Conservation (phyloP, 2,797 vertebrate genomes). For the Acipenser transmontanus region DNA sequence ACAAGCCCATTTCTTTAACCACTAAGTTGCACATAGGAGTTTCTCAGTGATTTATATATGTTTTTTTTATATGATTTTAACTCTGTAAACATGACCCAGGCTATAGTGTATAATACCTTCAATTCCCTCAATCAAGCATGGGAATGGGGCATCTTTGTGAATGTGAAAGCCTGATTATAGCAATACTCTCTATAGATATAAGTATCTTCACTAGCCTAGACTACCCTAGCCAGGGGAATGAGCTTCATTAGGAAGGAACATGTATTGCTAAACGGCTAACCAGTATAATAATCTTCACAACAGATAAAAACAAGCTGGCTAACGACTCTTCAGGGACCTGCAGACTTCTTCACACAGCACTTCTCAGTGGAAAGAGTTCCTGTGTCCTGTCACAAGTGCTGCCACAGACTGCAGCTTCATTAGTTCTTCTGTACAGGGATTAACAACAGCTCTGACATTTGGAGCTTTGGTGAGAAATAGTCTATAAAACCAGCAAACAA, state of each 20-base stretch:
- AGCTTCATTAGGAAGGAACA: slow-evolving; percentile 31
- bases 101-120: neutral
- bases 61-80: too few species aligned
- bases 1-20: too few species aligned
- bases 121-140: neutral
- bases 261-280: slow-evolving; percentile 41
- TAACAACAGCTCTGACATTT: slow-evolving; percentile 71
- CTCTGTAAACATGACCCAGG: too few species aligned
- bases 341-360: slow-evolving; percentile 41
- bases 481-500: slow-evolving; percentile 62
- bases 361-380: slow-evolving; percentile 18
- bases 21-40: too few species aligned
- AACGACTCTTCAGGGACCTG: slow-evolving; percentile 57
- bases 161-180: neutral
- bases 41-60: too few species aligned
- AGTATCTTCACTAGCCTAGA: neutral
- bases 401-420: slow-evolving; percentile 31
- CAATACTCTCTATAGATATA: neutral
- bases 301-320: slow-evolving; percentile 47
- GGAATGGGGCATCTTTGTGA: neutral
- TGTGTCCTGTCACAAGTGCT: slow-evolving; percentile 5
- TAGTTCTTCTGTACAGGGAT: slow-evolving; percentile 40
- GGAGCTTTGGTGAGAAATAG: slow-evolving; percentile 61
- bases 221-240: slow-evolving; percentile 31
- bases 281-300: slow-evolving; percentile 60